Evolutionary conservation across 2,113 vertebrate species (phyloP).

Genomic region (Pholis gunnellus): DNA sequence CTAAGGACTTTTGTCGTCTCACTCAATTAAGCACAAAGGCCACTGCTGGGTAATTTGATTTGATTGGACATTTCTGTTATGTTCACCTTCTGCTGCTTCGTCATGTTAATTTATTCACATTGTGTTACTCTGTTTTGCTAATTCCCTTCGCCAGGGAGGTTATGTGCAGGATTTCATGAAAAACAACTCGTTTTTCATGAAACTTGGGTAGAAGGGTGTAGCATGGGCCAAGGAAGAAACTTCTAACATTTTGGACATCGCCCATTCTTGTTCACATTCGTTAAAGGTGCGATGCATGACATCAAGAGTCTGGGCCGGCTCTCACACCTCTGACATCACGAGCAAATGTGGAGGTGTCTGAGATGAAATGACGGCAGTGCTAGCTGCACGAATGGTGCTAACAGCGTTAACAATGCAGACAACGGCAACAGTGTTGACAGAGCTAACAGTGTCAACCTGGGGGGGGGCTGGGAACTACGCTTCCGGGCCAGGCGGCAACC

Average conservation of each 20-base stretch:
- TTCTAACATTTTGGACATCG: no score
- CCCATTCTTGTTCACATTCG: neutral
- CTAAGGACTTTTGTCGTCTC: conserved; percentile 67
- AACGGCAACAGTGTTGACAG: no score
- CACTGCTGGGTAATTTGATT: conserved; percentile 33
- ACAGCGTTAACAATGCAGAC: no score
- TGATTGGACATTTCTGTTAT: conserved; percentile 48
- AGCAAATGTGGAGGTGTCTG: no score
- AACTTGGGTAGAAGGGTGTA: neutral
- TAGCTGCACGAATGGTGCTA: no score
- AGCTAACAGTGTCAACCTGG: no score
- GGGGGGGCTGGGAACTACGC: no score
- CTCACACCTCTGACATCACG: no score
- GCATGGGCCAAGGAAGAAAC: neutral
- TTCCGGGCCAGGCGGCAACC: no score
- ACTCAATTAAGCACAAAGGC: conserved; percentile 70
- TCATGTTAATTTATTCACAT: neutral
- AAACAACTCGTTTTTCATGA: neutral
- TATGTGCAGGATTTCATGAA: neutral
- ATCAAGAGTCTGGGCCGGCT: no score
- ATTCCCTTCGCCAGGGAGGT: neutral
- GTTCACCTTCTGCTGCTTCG: conserved; percentile 14
- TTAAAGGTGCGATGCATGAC: no score
- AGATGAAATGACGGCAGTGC: no score
- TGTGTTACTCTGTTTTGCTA: neutral